phyloP scores from a whole-genome alignment of 2,888 invertebrate species.

The Anthrax anthrax region DNA sequence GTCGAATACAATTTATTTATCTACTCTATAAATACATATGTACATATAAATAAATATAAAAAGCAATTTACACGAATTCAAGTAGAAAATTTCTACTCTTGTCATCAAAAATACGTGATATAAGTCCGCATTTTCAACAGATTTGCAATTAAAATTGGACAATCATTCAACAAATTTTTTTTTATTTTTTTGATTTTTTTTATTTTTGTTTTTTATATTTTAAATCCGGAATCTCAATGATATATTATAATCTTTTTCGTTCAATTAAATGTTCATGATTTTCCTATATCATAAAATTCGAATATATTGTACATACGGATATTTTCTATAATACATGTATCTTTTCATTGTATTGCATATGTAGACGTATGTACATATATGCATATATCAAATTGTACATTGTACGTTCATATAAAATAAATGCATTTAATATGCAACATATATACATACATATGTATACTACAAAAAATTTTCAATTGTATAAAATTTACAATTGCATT shows the following conservation, averaged over 20 bases:
- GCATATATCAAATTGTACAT: no score
- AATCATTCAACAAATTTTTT: conserved; percentile 5
- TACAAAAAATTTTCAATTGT: no score
- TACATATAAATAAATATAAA: background rate
- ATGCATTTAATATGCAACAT: background rate
- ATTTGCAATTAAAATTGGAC: conserved; percentile 9
- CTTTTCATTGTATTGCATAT: no score
- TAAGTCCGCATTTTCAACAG: background rate
- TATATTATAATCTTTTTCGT: conserved; percentile 7
- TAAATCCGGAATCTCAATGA: conserved; percentile 3
- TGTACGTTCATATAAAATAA: background rate
- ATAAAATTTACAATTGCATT: no score
- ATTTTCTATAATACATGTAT: no score
- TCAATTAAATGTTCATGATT: conserved; percentile 3
- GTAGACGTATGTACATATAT: no score
- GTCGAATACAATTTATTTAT: no score
- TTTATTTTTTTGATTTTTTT: no score
- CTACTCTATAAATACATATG: background rate
- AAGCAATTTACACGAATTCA: background rate
- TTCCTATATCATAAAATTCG: no score
- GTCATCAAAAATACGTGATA: no score
- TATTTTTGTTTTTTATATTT: no score
- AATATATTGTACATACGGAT: no score
- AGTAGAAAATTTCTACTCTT: background rate
- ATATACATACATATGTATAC: background rate